These are phyloP conservation scores for Alca torda DNA, from an alignment of 2,797 vertebrate species.

Conservation along the genomic window DNA sequence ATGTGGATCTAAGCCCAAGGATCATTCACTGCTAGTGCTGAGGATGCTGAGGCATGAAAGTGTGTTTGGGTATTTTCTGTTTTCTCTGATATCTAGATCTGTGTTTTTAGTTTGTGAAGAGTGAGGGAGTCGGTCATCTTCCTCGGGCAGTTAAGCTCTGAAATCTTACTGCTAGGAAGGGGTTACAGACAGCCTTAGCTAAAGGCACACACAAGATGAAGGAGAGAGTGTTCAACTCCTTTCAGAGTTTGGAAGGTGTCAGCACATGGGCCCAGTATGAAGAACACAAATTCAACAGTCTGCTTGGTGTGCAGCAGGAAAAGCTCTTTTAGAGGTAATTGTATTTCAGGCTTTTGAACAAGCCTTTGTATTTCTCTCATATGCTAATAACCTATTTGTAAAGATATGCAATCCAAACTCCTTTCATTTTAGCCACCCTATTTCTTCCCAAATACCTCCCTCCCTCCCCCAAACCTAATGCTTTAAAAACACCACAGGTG, in stretches of 20 bases:
- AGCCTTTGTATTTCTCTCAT: not conserved
- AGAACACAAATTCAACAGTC: not conserved
- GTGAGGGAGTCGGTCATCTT: not conserved
- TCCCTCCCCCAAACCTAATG: not conserved
- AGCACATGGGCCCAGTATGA: not conserved
- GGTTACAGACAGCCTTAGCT: not conserved
- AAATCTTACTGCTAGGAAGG: not conserved
- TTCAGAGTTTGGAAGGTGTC: not conserved
- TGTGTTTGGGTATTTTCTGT: not conserved
- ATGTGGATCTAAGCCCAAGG: not conserved
- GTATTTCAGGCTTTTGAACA: not conserved
- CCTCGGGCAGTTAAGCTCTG: not conserved
- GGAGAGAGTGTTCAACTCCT: not conserved
- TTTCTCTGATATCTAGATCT: not conserved
- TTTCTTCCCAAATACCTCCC: not conserved
- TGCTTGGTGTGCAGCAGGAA: not conserved
- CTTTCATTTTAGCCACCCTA: not conserved
- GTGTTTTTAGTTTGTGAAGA: not conserved
- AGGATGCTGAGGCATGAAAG: not conserved
- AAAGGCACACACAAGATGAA: not conserved
- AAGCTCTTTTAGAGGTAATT: not conserved
- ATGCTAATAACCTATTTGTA: not conserved
- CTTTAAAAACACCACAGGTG: not conserved
- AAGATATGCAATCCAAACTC: not conserved
- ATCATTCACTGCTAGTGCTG: not conserved